Evolutionary conservation across 2,797 vertebrate genomes (phyloP).

Genomic region (Onychomys leucogaster): DNA sequence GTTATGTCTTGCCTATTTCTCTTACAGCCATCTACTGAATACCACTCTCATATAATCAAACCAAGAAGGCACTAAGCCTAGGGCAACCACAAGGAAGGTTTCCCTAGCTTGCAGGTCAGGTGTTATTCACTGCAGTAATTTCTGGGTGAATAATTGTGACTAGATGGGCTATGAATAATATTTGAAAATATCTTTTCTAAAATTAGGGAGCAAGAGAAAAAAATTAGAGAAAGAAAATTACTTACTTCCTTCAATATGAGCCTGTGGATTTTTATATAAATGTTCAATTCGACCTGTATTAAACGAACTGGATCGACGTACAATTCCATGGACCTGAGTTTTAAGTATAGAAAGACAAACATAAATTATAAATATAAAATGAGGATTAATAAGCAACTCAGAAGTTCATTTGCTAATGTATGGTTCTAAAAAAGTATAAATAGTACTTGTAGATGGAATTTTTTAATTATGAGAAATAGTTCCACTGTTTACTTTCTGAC

Average conservation of each 20-base stretch:
- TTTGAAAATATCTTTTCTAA: constrained; percentile 25
- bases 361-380: constrained; percentile 37
- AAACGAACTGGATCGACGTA: constrained; percentile 98
- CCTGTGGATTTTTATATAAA: constrained; percentile 96
- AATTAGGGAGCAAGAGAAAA: background rate
- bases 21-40: background rate
- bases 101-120: background rate
- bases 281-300: constrained; percentile 99
- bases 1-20: background rate
- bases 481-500: background rate
- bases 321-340: constrained; percentile 95
- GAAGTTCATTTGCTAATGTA: constrained; percentile 6
- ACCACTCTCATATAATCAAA: background rate
- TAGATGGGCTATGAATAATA: constrained; percentile 33
- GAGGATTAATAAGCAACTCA: background rate
- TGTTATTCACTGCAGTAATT: background rate
- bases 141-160: background rate
- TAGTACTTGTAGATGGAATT: background rate
- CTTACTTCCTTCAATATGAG: constrained; percentile 98
- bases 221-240: constrained; percentile 24
- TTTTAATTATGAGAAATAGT: constrained; percentile 35
- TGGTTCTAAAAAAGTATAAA: background rate
- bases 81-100: background rate
- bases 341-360: constrained; percentile 64
- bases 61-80: background rate